Evolutionary conservation across 1,140 invertebrate genomes (phyloP).

Genomic region (Drosophila albomicans): DNA sequence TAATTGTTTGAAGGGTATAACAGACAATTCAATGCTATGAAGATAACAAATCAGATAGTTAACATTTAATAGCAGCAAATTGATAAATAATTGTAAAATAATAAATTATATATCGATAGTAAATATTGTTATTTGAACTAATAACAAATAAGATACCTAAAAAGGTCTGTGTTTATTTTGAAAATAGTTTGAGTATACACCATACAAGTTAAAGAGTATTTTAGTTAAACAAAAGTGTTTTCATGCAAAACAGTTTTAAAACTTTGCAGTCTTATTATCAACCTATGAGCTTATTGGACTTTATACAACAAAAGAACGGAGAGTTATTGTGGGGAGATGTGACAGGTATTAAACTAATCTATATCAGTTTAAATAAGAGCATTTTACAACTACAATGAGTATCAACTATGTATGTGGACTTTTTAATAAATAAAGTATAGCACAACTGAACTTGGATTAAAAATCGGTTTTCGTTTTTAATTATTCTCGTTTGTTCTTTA

Average conservation of each 20-base stretch:
- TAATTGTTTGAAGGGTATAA: slow-evolving; percentile 3
- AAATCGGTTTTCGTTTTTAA: not conserved
- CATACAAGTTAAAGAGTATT: not conserved
- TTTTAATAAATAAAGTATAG: not conserved
- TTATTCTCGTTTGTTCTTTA: not conserved
- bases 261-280: not conserved
- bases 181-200: not conserved
- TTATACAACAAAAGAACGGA: not conserved
- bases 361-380: not conserved
- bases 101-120: too few relatives aligned
- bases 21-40: not conserved
- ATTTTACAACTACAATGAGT: not conserved
- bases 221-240: not conserved
- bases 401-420: not conserved
- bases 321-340: not conserved
- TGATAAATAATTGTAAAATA: too few relatives aligned
- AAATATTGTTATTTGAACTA: too few relatives aligned
- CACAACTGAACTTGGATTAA: not conserved
- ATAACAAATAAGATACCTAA: too few relatives aligned
- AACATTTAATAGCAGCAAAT: too few relatives aligned
- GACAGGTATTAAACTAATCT: not conserved
- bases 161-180: too few relatives aligned
- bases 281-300: not conserved
- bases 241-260: not conserved
- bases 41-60: not conserved